These are phyloP conservation scores for Rhimphoctona megacephalus DNA, from an alignment of 2,888 invertebrate species.

Conservation along the genomic window DNA sequence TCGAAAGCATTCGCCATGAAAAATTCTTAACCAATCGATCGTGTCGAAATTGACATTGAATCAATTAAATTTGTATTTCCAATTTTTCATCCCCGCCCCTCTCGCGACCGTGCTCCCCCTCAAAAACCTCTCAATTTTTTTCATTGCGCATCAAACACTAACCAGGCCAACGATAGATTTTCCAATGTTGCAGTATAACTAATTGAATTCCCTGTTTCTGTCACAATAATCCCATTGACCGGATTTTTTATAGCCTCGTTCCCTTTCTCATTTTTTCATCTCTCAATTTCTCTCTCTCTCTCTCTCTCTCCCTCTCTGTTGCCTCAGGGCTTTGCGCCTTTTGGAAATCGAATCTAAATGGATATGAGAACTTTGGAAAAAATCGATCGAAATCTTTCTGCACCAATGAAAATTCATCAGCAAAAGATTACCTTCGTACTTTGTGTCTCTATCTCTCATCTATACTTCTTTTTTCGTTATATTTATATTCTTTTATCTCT, in stretches of 20 bases:
- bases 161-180: slow-evolving; percentile 55
- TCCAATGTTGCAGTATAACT: slow-evolving; percentile 21
- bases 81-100: neutral
- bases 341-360: neutral
- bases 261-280: neutral
- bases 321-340: neutral
- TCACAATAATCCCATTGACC: slow-evolving; percentile 53
- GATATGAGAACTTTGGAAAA: neutral
- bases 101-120: neutral
- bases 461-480: neutral
- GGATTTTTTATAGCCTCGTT: slow-evolving; percentile 53
- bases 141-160: slow-evolving; percentile 20
- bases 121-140: neutral
- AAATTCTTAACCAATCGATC: neutral
- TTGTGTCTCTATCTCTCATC: neutral
- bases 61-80: neutral
- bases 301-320: neutral
- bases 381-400: slow-evolving; percentile 9
- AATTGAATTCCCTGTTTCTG: slow-evolving; percentile 55
- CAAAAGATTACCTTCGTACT: neutral
- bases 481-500: neutral
- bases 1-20: neutral
- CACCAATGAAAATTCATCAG: neutral
- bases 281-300: neutral
- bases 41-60: neutral